These are phyloP conservation scores for Tamias sibiricus DNA, from an alignment of 2,113 vertebrate genomes.

Conservation along the genomic window DNA sequence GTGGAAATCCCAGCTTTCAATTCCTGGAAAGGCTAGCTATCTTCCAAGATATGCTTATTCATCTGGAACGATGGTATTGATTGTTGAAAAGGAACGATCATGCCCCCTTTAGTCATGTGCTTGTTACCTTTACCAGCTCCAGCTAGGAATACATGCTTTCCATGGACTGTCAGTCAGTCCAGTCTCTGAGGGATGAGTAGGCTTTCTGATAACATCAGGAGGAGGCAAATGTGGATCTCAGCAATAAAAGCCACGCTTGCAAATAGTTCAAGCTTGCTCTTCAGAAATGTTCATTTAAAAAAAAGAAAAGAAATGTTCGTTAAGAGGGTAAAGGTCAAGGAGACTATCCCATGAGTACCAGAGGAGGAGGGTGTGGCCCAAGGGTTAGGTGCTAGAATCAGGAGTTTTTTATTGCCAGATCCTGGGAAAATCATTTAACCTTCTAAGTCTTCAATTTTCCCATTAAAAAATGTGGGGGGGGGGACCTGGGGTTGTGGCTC, in stretches of 20 bases:
- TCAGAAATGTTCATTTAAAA: not conserved
- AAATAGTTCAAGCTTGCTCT: not conserved
- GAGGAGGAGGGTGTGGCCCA: not conserved
- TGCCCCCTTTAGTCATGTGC: not conserved
- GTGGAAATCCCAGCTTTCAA: conserved; percentile 14
- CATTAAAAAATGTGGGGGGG: not conserved
- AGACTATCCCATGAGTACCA: too few relatives aligned
- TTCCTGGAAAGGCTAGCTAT: not conserved
- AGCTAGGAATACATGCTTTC: not conserved
- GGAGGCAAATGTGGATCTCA: not conserved
- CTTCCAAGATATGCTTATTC: not conserved
- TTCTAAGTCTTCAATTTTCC: not conserved
- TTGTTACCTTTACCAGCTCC: not conserved
- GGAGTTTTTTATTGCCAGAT: not conserved
- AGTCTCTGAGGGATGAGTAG: not conserved
- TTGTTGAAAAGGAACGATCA: not conserved
- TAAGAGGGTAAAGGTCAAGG: not conserved
- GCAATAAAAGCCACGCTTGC: not conserved
- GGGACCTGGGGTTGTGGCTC: too few relatives aligned
- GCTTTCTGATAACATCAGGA: not conserved
- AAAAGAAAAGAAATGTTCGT: not conserved
- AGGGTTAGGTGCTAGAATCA: not conserved
- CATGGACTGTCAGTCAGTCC: not conserved
- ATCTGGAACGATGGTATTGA: not conserved
- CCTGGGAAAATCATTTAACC: not conserved